phyloP scores from a whole-genome alignment of 2,113 vertebrate genomes.

The Alosa alosa region DNA sequence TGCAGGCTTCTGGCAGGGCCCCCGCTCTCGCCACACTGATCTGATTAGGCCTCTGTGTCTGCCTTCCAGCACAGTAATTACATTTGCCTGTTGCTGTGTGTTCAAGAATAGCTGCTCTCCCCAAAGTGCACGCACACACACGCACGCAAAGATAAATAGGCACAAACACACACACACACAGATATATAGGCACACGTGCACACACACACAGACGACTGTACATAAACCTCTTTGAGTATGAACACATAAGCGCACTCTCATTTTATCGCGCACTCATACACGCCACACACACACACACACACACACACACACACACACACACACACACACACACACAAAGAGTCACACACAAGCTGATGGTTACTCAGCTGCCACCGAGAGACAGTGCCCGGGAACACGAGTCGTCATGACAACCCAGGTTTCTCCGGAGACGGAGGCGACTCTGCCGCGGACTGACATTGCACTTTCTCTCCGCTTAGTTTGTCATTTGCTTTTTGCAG shows the following conservation, averaged over 20 bases:
- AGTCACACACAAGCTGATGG: not conserved
- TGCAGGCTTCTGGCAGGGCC: constrained; percentile 54
- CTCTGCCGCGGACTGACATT: constrained; percentile 42
- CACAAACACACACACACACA: not conserved
- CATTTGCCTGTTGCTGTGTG: constrained; percentile 71
- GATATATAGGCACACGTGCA: not conserved
- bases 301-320: not conserved
- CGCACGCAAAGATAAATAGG: constrained; percentile 45
- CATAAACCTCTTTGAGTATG: not conserved
- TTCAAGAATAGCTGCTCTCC: constrained; percentile 71
- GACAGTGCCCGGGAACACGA: constrained; percentile 46
- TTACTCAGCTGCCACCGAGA: constrained; percentile 42
- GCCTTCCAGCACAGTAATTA: constrained; percentile 63
- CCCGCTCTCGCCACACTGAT: constrained; percentile 57
- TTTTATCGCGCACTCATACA: not conserved
- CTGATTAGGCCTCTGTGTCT: constrained; percentile 67
- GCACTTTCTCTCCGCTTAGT: constrained; percentile 32
- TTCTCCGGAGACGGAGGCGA: constrained; percentile 28
- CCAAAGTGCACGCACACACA: constrained; percentile 49
- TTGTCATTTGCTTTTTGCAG: constrained; percentile 5
- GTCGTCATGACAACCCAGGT: constrained; percentile 53
- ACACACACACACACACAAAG: not conserved
- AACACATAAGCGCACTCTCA: not conserved
- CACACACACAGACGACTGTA: not conserved
- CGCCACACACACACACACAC: no score